Evolutionary conservation across 2,113 vertebrate species (phyloP).

Genomic region (Syngnathus typhle): DNA sequence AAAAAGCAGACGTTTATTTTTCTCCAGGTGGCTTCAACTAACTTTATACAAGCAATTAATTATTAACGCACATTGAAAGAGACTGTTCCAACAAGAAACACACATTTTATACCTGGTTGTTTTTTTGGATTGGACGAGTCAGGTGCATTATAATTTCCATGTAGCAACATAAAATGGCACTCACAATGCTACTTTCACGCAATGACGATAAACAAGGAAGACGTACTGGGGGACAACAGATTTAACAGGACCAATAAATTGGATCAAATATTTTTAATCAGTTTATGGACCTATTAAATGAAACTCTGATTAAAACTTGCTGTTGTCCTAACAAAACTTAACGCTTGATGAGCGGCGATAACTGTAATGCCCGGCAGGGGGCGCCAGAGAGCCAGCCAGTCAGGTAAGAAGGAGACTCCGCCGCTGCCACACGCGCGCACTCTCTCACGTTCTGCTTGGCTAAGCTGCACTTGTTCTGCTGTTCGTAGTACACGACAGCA

Average conservation of each 20-base stretch:
- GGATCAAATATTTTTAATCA: no score
- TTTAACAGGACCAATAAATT: slow-evolving; percentile 15
- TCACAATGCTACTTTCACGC: slow-evolving; percentile 13
- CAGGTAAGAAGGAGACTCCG: not conserved
- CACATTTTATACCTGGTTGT: not conserved
- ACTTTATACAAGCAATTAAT: slow-evolving; percentile 38
- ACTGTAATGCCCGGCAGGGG: not conserved
- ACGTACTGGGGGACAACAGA: slow-evolving; percentile 10
- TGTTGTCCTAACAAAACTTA: not conserved
- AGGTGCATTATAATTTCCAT: slow-evolving; percentile 1
- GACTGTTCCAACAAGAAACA: not conserved
- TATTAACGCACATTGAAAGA: slow-evolving; percentile 25
- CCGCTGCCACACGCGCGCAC: not conserved
- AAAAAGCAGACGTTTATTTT: not conserved
- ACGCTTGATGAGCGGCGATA: not conserved
- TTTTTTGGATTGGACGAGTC: not conserved
- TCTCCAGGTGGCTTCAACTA: slow-evolving; percentile 14
- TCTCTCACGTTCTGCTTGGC: not conserved
- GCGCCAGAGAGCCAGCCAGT: not conserved
- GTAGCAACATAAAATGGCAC: not conserved
- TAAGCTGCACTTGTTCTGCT: not conserved
- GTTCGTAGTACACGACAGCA: not conserved
- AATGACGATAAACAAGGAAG: slow-evolving; percentile 13
- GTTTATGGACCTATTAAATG: no score
- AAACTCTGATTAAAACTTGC: not conserved